Evolutionary conservation across 2,113 vertebrate genomes (phyloP).

Genomic region (Sylvicapra grimmia): DNA sequence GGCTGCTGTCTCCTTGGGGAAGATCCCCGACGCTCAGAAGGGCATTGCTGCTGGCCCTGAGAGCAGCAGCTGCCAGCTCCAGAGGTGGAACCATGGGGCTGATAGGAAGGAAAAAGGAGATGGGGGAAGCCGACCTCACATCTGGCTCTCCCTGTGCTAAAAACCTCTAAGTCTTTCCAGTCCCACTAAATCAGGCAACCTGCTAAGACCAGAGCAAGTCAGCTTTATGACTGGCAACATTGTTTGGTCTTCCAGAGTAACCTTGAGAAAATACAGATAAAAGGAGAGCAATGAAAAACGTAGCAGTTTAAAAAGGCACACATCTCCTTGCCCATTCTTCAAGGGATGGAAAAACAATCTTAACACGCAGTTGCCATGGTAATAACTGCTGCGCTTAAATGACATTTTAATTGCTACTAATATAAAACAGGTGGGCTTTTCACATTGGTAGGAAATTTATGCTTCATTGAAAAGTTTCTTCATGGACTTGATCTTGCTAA

Average conservation of each 20-base stretch:
- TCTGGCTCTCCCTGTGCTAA: background rate
- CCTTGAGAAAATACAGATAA: slow-evolving; percentile 53
- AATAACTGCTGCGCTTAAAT: background rate
- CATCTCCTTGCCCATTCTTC: background rate
- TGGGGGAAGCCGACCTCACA: background rate
- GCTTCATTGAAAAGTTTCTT: background rate
- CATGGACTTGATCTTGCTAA: background rate
- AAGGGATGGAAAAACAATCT: background rate
- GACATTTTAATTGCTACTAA: slow-evolving; percentile 22
- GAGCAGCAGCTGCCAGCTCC: background rate
- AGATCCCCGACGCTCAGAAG: background rate
- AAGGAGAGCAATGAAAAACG: background rate
- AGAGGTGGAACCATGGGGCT: background rate
- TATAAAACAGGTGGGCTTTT: background rate
- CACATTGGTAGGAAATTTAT: background rate
- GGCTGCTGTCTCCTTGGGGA: background rate
- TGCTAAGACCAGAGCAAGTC: background rate
- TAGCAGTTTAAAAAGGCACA: slow-evolving; percentile 1
- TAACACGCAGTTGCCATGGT: background rate
- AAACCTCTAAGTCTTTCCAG: background rate
- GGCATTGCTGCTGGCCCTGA: background rate
- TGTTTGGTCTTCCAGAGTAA: slow-evolving; percentile 23
- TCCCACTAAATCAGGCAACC: background rate
- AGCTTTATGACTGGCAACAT: slow-evolving; percentile 1
- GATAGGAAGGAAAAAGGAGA: background rate